Percentiles rank a stretch among this genome's conserved stretches.
phyloP scores from a whole-genome alignment of 2,797 vertebrate genomes.

The Ibycter americanus region DNA sequence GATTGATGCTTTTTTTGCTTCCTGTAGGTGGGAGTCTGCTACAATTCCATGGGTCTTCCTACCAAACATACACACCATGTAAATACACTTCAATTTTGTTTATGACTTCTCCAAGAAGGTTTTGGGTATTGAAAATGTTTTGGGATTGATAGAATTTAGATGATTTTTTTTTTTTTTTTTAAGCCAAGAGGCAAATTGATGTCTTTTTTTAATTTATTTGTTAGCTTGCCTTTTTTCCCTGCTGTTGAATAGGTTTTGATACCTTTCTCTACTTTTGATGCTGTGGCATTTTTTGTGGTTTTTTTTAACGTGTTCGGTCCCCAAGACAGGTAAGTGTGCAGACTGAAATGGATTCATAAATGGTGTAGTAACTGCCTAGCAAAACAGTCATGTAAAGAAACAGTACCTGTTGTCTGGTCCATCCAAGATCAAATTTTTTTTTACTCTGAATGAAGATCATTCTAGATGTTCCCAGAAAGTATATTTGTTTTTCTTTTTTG shows the following conservation, averaged over 20 bases:
- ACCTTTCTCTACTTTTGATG: not conserved
- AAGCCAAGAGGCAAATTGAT: not conserved
- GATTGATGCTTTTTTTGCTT: conserved; percentile 15
- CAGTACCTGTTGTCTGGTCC: not conserved
- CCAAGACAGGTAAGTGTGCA: not conserved
- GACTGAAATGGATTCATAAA: not conserved
- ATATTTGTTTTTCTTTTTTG: not conserved
- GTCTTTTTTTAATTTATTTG: not conserved
- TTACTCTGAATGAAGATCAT: not conserved
- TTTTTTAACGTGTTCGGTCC: not conserved
- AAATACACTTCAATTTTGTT: not conserved
- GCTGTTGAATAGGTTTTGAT: not conserved
- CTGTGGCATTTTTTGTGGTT: rapidly evolving
- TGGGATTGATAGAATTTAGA: not conserved
- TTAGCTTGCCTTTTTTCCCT: not conserved
- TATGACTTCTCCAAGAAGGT: not conserved
- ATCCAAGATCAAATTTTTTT: not conserved
- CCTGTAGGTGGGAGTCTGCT: conserved; percentile 52
- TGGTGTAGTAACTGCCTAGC: not conserved
- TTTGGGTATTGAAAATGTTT: not conserved
- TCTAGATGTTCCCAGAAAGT: not conserved
- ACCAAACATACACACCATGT: not conserved
- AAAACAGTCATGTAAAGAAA: not conserved
- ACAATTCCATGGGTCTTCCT: not conserved
- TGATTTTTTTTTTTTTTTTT: not conserved